Percentiles rank a stretch among this genome's conserved stretches.
These are phyloP conservation scores for Himalopsyche japonica DNA, from an alignment of 2,888 invertebrate genomes.

Conservation along the genomic window DNA sequence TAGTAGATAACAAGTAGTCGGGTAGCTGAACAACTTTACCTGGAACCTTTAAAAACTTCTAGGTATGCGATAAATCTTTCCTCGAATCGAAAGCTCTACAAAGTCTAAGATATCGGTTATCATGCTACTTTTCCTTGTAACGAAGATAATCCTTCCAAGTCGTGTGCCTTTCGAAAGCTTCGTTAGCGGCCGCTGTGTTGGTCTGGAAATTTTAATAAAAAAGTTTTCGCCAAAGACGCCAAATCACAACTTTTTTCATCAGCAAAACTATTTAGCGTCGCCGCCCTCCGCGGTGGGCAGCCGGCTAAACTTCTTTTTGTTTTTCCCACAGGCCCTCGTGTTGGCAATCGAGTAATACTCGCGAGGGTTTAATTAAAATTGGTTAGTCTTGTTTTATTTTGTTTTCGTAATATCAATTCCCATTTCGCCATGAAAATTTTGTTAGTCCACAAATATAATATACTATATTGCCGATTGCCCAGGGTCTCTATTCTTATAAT, in stretches of 20 bases:
- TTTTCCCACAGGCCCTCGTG: not conserved
- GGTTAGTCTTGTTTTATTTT: not conserved
- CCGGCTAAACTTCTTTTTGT: not conserved
- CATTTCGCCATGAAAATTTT: no score
- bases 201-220: constrained; percentile 33
- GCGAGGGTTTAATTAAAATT: not conserved
- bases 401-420: not conserved
- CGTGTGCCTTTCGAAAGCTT: constrained; percentile 1
- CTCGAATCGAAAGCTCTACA: not conserved
- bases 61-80: not conserved
- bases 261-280: not conserved
- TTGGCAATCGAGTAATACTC: not conserved
- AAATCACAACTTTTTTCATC: constrained; percentile 39
- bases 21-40: not conserved
- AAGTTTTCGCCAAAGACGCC: constrained; percentile 18
- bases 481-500: no score
- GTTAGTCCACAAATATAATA: no score
- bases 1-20: not conserved
- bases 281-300: not conserved
- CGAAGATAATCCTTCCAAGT: not conserved
- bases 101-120: not conserved
- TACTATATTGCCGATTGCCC: no score
- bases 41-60: not conserved
- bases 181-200: constrained; percentile 11
- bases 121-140: not conserved